Percentiles rank a stretch among this genome's conserved stretches.
Conservation (phyloP, 2,888 invertebrate species). For the Himalopsyche kuldschensis region DNA sequence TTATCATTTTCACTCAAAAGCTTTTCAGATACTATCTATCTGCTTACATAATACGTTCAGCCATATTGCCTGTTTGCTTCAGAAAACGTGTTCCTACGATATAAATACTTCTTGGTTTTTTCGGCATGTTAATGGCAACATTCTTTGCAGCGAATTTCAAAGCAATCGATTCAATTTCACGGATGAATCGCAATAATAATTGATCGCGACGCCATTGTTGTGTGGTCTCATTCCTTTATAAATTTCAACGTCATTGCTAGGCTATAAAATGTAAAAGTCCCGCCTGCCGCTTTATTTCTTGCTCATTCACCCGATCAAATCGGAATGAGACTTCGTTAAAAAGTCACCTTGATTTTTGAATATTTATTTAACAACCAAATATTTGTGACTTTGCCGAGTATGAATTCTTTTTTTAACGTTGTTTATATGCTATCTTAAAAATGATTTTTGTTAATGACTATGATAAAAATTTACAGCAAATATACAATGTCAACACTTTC, state of each 20-base stretch:
- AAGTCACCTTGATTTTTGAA: too few species aligned
- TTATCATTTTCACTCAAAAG: too few species aligned
- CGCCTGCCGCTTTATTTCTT: not conserved
- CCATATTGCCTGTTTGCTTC: too few species aligned
- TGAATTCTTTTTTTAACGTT: too few species aligned
- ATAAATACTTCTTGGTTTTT: not conserved
- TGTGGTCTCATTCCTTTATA: not conserved
- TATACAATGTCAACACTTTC: too few species aligned
- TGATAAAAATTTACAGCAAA: too few species aligned
- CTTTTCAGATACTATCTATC: too few species aligned
- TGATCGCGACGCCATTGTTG: slow-evolving; percentile 10
- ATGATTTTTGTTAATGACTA: too few species aligned
- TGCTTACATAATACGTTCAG: too few species aligned
- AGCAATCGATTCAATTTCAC: slow-evolving; percentile 11
- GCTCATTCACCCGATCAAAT: not conserved
- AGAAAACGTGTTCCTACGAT: not conserved
- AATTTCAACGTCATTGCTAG: not conserved
- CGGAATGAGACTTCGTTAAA: not conserved
- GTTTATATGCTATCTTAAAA: too few species aligned
- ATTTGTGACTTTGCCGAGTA: too few species aligned
- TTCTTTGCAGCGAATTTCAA: not conserved
- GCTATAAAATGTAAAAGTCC: not conserved
- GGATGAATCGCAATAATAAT: slow-evolving; percentile 24
- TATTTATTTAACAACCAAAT: too few species aligned
- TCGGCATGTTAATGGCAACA: not conserved